These are phyloP conservation scores for Bradypus variegatus DNA, from an alignment of 2,797 vertebrate species.

Conservation along the genomic window DNA sequence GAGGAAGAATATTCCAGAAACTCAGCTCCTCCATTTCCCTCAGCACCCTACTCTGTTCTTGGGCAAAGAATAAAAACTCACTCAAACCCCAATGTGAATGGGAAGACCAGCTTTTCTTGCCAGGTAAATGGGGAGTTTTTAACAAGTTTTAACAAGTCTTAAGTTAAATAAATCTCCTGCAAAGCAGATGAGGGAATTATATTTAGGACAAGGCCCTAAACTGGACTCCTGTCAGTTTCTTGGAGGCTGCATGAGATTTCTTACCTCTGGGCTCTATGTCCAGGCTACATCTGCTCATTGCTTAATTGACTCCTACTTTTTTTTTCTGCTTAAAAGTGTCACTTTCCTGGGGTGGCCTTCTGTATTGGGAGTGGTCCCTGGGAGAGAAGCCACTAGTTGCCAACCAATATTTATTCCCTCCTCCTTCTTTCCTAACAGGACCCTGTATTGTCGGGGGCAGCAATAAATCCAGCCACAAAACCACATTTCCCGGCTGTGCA, in stretches of 20 bases:
- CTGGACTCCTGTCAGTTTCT: neutral
- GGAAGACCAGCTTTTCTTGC: neutral
- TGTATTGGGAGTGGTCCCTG: neutral
- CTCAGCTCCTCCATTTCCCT: no score
- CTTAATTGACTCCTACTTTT: neutral
- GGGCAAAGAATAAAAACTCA: neutral
- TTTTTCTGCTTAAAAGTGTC: neutral
- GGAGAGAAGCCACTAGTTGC: neutral
- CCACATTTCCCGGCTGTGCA: neutral
- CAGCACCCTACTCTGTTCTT: no score
- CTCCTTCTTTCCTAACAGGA: neutral
- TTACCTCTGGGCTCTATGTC: neutral
- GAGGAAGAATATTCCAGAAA: neutral
- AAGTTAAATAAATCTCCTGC: neutral
- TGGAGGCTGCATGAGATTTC: neutral
- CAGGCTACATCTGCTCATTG: neutral
- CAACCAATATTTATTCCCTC: neutral
- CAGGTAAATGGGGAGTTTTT: neutral
- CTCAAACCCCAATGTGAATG: neutral
- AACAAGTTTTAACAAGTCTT: neutral
- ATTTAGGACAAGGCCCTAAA: neutral
- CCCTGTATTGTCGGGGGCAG: neutral
- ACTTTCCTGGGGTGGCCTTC: neutral
- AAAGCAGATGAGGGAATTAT: neutral
- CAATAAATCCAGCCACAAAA: neutral